Evolutionary conservation across 2,113 vertebrate species (phyloP), one percentile per base, ranked within the genome.

Genomic region (Gopherus flavomarginatus): DNA sequence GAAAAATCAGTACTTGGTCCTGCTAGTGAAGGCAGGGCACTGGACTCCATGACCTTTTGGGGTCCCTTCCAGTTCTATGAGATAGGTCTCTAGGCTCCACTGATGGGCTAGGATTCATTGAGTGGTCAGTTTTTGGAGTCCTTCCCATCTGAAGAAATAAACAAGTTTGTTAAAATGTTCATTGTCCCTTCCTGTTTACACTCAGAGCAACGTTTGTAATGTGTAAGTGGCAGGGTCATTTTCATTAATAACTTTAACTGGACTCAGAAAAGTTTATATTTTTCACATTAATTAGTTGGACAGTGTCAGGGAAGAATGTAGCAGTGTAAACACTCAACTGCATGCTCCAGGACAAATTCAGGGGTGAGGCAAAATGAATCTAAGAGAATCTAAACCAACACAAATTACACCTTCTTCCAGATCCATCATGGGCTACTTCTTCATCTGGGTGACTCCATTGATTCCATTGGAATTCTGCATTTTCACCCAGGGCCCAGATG

Each of bases 61-160:
- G 13, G 50, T 50, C 50, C 50, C 50, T 50, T 50, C 50, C 50
- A 16, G 50, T 5, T 50, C 50, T 14, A 14, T 50, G 83, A 91
- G 65, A 14, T 5, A 44, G 21, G 24, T 13, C 42, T 44, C 42
- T 38, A 44, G 42, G 42, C n/a, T 27, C 13, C 22, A 6, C 24
- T 24, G 11, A 42, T 44, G 38, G 24, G 13, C n/a, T 22, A 42
- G 17, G 22, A 21, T 77, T 44, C 42, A 24, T 26, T 44, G 42
- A 44, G 72, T 24, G 72, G 72, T 22, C 10, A 90, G 0, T 49
- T 72, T 83, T n/a, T 42, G 35, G 35, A 11, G 47, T 56, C 10
- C 50, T 86, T 90, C 83, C 50, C 16, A 38, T 82, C 47, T n/a
- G 54, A 96, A 89, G 12, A 92, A 77, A 90, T 29, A 83, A 92